Evolutionary conservation across 2,113 vertebrate genomes (phyloP), one percentile per base, ranked within the genome.

Genomic region (Tretioscincus oriximinensis): DNA sequence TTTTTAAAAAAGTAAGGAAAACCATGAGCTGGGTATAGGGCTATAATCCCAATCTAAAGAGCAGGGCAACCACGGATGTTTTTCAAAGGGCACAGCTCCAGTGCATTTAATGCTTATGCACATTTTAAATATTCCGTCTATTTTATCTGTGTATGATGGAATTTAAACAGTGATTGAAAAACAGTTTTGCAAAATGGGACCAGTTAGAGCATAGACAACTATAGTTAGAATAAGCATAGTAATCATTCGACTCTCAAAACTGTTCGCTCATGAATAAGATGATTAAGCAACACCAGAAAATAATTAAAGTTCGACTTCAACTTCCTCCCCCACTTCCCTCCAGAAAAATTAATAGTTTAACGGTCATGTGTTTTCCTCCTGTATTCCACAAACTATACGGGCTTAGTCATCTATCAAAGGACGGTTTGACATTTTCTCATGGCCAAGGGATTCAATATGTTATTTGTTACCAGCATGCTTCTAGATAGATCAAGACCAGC

Each of bases 391-490:
- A 92, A 85, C 80, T 88, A 76, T 70, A 86, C 75, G 66, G 67
- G 66, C 69, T 71, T 83, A 86, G 87, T 20, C 81, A 80, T 81
- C 91, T 88, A 88, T 90, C 91, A 92, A 93, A 92, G 87, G 68
- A 83, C 74, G 86, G 84, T 73, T 80, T 79, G 88, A 89, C 83
- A 81, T 87, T 82, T 90, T 92, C 84, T 88, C 89, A 84, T 87
- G 82, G 69, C 87, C 4, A n/a, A 82, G 82, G 69, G 85, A 67
- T 61, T 92, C 84, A 91, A 90, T 81, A 77, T 92, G 90, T 92
- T 93, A 90, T 90, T 91, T 92, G 87, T 90, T 92, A 90, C 80
- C 88, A 90, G 86, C 86, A 90, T 81, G 85, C 88, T 91, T 84
- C 81, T 12, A 60, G 79, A 64, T 49, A 90, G 68, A 84, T 64